A percentile compares a stretch with the other conserved stretches of the same genome.
Conservation (phyloP, 2,888 invertebrate genomes). For the Zaprionus bogoriensis region DNA sequence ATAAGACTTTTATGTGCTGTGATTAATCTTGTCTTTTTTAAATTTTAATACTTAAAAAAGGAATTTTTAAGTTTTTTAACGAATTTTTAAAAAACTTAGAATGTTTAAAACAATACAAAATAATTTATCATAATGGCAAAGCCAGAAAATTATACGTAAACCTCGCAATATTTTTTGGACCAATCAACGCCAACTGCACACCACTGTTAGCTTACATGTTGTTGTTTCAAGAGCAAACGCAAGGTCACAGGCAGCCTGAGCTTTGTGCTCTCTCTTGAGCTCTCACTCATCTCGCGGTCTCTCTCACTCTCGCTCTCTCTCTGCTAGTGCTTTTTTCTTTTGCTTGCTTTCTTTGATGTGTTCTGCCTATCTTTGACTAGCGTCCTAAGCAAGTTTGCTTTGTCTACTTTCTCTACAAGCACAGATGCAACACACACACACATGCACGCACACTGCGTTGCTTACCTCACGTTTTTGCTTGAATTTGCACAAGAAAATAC, state of each 20-base stretch:
- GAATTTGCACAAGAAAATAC: background rate
- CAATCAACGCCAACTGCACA: too few species aligned
- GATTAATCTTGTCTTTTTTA: too few species aligned
- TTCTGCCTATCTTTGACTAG: too few species aligned
- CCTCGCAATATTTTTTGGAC: too few species aligned
- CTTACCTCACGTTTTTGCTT: background rate
- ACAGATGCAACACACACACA: background rate
- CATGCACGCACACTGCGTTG: background rate
- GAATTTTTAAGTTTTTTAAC: too few species aligned
- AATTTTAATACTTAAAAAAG: too few species aligned
- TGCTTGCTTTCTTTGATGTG: background rate
- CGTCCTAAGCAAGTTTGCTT: background rate
- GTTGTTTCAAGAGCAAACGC: background rate
- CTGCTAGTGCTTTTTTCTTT: background rate
- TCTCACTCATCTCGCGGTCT: background rate
- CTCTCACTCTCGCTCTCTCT: background rate
- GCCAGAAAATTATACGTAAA: too few species aligned
- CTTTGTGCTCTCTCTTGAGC: background rate
- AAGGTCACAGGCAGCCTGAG: background rate
- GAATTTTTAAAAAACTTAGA: too few species aligned
- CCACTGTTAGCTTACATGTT: background rate
- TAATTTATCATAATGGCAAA: too few species aligned
- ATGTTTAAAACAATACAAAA: too few species aligned
- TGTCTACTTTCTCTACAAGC: background rate
- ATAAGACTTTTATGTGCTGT: too few species aligned